Evolutionary conservation across 1,140 invertebrate genomes (phyloP).

Genomic region (Aporrectodea caliginosa): DNA sequence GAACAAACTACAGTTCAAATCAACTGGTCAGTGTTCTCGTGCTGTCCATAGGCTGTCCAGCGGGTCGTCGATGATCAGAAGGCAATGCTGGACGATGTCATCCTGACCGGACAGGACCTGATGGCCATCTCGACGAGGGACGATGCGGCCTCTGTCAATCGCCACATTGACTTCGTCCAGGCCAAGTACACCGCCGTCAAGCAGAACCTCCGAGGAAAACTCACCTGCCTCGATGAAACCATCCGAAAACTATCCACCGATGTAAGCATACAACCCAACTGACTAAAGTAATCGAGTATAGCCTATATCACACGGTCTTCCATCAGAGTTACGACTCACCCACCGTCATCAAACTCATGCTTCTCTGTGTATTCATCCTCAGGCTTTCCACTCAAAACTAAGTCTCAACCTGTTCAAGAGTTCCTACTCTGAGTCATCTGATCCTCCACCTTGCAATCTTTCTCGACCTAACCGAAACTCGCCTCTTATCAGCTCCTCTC

Average conservation of each 20-base stretch:
- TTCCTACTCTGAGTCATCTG: too few species aligned
- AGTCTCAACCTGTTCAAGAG: too few species aligned
- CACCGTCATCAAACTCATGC: too few species aligned
- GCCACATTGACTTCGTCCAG: constrained; percentile 81
- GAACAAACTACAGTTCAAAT: too few species aligned
- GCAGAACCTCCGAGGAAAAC: constrained; percentile 73
- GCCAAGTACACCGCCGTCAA: constrained; percentile 79
- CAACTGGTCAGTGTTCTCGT: too few species aligned
- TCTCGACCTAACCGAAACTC: too few species aligned
- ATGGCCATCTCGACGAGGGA: constrained; percentile 83
- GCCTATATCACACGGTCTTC: background rate
- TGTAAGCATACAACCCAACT: constrained; percentile 39
- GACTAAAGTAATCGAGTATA: background rate
- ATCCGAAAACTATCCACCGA: constrained; percentile 65
- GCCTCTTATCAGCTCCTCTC: too few species aligned
- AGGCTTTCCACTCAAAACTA: too few species aligned
- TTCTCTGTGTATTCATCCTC: too few species aligned
- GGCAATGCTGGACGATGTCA: constrained; percentile 91
- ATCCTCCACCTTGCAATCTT: too few species aligned
- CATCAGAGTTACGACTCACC: too few species aligned
- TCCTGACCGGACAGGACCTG: constrained; percentile 87
- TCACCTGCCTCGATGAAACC: constrained; percentile 82
- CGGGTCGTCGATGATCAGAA: constrained; percentile 91
- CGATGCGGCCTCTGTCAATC: constrained; percentile 82
- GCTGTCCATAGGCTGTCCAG: constrained; percentile 55